Base-by-base conservation (phyloP, 2,113 vertebrate genomes). In the Climacteris rufus region DNA sequence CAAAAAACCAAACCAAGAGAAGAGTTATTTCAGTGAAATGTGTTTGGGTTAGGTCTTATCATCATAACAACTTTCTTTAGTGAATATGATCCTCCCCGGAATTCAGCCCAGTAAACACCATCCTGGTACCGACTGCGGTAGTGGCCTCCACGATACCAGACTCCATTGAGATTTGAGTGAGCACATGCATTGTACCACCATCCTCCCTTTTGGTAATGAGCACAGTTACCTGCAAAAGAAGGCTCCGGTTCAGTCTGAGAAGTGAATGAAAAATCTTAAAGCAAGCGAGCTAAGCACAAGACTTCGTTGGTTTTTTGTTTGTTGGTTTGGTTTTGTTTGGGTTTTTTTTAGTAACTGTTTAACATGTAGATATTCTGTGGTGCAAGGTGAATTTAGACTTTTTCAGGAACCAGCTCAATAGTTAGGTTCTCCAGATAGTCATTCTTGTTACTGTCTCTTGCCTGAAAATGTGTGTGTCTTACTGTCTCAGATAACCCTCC, bases 161-260 rank as follows among this genome's bases (percentile, higher is more conserved):
- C 99, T 4, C 99, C 99, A 0, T 99, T 99, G 97, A 99, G 98
- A 87, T 99, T 99, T 35, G 99, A 99, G 83, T 99, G 99, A 74
- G 99, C 99, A 6, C 99, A 99, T 9, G 99, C 99, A 5, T 99
- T 99, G 87, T 99, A 99, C 99, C 99, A 99, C 99, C 99, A 99
- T 71, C 99, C 99, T 89, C 99, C 99, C 79, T 99, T 99, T 97
- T 99, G 99, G 95, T 99, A 99, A 77, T 99, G 99, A 64, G 99
- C 99, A 79, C 99, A 99, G 68, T 99, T 99, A 56, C 99, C 99
- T 99, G 94, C 11, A 96, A 89, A 89, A 94, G 28, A 63, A 81
- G 68, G 89, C 33, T 57, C 30, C 3, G 2, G 15, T 60, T 88
- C 76, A 94, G 42, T 69, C 54, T 64, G 37, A 39, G 59, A 57